Conservation (phyloP, 2,888 invertebrate species). For the Aphrophora alni region DNA sequence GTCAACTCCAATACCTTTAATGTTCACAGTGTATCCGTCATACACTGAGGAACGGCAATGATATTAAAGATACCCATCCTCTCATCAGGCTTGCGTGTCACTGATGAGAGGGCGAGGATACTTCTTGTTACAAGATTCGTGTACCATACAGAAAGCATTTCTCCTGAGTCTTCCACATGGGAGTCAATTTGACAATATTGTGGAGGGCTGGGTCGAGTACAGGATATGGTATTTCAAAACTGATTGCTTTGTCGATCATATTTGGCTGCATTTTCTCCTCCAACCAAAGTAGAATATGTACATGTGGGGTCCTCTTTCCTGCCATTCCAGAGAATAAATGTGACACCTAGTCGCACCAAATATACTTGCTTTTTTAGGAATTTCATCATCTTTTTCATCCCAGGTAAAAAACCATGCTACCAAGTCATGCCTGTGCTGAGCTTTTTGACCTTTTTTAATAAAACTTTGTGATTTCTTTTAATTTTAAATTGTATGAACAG, state of each 20-base stretch:
- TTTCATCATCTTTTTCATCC: conserved; percentile 46
- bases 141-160: conserved; percentile 36
- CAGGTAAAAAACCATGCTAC: not conserved
- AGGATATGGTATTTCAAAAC: conserved; percentile 53
- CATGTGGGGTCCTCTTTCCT: conserved; percentile 46
- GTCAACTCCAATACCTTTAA: conserved; percentile 22
- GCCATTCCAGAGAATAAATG: conserved; percentile 50
- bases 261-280: conserved; percentile 43
- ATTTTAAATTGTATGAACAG: not conserved
- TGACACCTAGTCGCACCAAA: no score
- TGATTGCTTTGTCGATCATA: conserved; percentile 50
- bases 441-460: not conserved
- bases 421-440: not conserved
- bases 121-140: conserved; percentile 54
- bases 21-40: conserved; percentile 9
- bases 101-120: conserved; percentile 53
- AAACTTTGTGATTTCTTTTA: not conserved
- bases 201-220: conserved; percentile 47
- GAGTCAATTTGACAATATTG: conserved; percentile 49
- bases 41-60: conserved; percentile 26
- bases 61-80: not conserved
- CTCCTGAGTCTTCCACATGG: conserved; percentile 45
- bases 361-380: no score
- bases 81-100: conserved; percentile 48
- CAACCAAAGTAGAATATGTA: not conserved